Base-by-base conservation (phyloP, 1,140 invertebrate species). In the Zaprionus camerounensis region DNA sequence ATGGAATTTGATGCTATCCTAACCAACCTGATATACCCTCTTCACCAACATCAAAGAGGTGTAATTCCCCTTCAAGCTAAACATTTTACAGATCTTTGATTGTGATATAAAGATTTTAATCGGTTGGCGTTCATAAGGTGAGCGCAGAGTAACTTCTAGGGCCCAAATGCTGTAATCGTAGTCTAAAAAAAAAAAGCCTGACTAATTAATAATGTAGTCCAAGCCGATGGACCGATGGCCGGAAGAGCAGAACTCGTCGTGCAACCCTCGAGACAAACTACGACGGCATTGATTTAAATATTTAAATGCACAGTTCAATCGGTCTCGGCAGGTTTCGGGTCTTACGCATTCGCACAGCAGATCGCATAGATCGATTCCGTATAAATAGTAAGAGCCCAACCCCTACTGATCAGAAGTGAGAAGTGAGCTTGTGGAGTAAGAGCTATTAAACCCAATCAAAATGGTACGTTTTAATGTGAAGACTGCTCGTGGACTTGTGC, bases 401-500 rank as follows among this genome's bases (percentile, higher is more conserved):
- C 41, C 41, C 41, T 46, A 46, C 6, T 9, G 17, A 17, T 3
- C 41, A 46, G 41, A 46, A 46, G 41, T 46, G 41, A 46, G 41
- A 46, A 46, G 41, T 46, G 41, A 46, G 41, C 41, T 46, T 46
- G 41, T 17, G 41, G 41, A 46, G 41, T 46, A 46, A 46, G 41
- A 46, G 41, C 41, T 44, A 44, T 44, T 17, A 44, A 7, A n/a
- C 17, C 41, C n/a, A 46, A 46, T 46, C 41, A 46, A 46, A 7
- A 46, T 46, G 41, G 41, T 46, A 17, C 0, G 36, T 76, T 71
- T 31, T 11, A 53, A 22, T 20, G 15, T 12, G 15, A 9, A 3
- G 41, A n/a, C 7, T 7, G 2, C n/a, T 7, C 41, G 41, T 17
- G 41, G 64, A 31, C 71, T 22, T 17, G 28, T 44, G 28, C 13